phyloP scores from a whole-genome alignment of 2,888 invertebrate species.

The Piscicola geometra region DNA sequence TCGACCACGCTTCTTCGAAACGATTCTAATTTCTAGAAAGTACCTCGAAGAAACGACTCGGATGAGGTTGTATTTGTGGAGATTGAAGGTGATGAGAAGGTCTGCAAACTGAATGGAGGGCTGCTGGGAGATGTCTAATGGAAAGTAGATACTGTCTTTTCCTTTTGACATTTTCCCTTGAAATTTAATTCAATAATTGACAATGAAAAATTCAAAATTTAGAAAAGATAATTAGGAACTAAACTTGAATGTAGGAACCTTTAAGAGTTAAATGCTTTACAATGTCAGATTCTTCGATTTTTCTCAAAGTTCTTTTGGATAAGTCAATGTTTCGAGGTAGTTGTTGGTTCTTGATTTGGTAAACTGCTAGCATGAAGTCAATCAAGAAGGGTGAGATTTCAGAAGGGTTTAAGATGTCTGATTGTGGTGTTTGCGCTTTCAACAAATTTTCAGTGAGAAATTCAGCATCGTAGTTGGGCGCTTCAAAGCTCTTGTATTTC shows the following conservation, averaged over 20 bases:
- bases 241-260: background rate
- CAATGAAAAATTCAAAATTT: background rate
- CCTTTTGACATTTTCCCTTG: background rate
- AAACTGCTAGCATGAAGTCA: background rate
- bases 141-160: background rate
- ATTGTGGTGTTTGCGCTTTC: background rate
- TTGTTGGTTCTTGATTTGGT: background rate
- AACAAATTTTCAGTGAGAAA: no score
- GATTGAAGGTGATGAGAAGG: background rate
- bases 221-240: no score
- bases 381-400: background rate
- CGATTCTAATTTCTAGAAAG: background rate
- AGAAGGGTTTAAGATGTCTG: background rate
- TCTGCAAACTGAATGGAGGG: background rate
- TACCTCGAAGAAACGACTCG: background rate
- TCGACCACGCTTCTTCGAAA: background rate
- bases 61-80: background rate
- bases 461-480: no score
- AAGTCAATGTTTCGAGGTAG: background rate
- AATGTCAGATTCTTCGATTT: background rate
- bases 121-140: background rate
- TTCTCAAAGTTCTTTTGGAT: background rate
- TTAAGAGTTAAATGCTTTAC: background rate
- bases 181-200: background rate
- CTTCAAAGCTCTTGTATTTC: no score